A percentile compares a stretch with the other conserved stretches of the same genome.
Conservation (phyloP, 2,888 invertebrate species). For the Aelia acuminata region DNA sequence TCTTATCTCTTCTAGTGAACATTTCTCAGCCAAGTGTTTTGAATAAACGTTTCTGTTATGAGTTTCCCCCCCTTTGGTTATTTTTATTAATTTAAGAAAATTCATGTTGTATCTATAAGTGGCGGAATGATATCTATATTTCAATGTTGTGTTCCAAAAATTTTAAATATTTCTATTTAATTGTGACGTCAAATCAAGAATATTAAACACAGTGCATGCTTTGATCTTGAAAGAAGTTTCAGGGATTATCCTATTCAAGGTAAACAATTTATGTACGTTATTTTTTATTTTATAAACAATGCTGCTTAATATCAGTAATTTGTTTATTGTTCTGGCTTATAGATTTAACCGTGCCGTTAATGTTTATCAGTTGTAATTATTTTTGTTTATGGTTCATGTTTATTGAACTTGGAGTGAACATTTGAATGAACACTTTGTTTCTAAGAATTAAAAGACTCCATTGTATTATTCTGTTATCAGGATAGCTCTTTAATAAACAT, state of each 20-base stretch:
- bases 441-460: not conserved
- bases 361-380: slow-evolving; percentile 23
- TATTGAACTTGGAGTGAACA: not conserved
- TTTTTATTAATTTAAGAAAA: slow-evolving; percentile 16
- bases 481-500: slow-evolving; percentile 4
- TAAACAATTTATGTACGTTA: slow-evolving; percentile 50
- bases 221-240: slow-evolving; percentile 54
- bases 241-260: slow-evolving; percentile 57
- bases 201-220: slow-evolving; percentile 57
- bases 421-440: not conserved
- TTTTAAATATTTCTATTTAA: slow-evolving; percentile 41
- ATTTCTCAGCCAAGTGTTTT: slow-evolving; percentile 58
- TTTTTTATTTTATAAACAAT: slow-evolving; percentile 23
- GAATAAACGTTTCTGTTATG: slow-evolving; percentile 46
- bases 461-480: slow-evolving; percentile 1
- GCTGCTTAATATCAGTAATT: not conserved
- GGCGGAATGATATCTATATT: slow-evolving; percentile 41
- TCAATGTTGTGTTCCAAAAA: not conserved
- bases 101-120: slow-evolving; percentile 3
- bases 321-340: not conserved
- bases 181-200: slow-evolving; percentile 59
- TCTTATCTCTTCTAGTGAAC: slow-evolving; percentile 64
- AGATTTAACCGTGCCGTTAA: not conserved
- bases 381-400: slow-evolving; percentile 27
- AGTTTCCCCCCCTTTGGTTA: not conserved